Evolutionary conservation across 2,113 vertebrate species (phyloP), one percentile per base, ranked within the genome.

Genomic region (Rhegmatorhina hoffmannsi): DNA sequence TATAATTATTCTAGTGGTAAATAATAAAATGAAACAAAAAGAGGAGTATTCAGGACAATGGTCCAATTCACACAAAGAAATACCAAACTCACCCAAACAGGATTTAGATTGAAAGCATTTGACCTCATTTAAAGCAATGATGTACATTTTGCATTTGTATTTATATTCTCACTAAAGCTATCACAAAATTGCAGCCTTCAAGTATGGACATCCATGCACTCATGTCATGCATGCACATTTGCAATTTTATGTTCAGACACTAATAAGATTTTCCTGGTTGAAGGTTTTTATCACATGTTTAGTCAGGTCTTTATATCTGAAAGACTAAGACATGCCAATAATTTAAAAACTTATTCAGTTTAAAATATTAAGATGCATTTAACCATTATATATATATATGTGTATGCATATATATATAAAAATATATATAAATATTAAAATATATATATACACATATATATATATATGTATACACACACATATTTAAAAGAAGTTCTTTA

Each of bases 271-370:
- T 62, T 96, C 82, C 55, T 89, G 40, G 68, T 68, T 76, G 19
- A 92, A 95, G 52, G 49, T 10, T 89, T 96, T 91, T 91, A n/a
- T 43, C 26, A 92, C 62, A 28, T 70, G 29, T 76, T 58, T 78
- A 49, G 38, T 25, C 52, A 93, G 24, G 69, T 87, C 43, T 50
- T 67, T 67, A 14, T 69, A 89, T 47, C 76, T 92, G 90, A 90
- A 94, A 86, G 62, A 87, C 14, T 77, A 90, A 95, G 69, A 89
- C 68, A 94, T 49, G 59, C 84, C 73, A 74, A 83, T 73, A 40
- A 75, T 89, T 89, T 34, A 74, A 80, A 93, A 96, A 28, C 34
- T 69, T 76, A 94, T 44, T 90, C 40, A 52, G 40, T 52, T 87
- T 73, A 50, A 83, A 91, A 44, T 83, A 63, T 53, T 94, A 73